Evolutionary conservation across 2,797 vertebrate species (phyloP), one percentile per base, ranked within the genome.

Genomic region (Bradypodion pumilum): DNA sequence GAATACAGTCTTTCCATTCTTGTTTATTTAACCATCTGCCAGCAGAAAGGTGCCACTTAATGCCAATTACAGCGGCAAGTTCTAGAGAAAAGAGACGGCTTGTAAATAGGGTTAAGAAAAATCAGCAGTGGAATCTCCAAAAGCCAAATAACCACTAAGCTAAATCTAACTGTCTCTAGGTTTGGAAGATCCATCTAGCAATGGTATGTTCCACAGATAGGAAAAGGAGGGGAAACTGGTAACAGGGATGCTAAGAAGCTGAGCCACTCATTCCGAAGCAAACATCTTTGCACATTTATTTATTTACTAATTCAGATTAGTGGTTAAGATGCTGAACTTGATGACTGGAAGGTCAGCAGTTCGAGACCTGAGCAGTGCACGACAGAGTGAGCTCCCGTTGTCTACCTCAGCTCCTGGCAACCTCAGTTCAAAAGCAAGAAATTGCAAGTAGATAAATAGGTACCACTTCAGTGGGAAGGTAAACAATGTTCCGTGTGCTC

Each of bases 81-180:
- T 52, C 25, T 42, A 59, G 49, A 75, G 10, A 35, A 49, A 2
- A n/a, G 7, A 56, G 63, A 68, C 56, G 49, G 60, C n/a, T 25
- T 86, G 32, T 40, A 25, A 44, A 76, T 42, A 77, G 29, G 21
- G 32, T 69, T 37, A 73, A 63, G 10, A 68, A 82, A 76, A 27
- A 37, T 68, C 27, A 59, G 25, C 59, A 56, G 56, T 44, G 46
- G 4, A 46, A 69, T 42, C 23, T 40, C 42, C 73, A 62, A 13
- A 70, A 60, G 15, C 25, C 69, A 86, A 72, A 72, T 40, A 87
- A 72, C 52, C 21, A 59, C 16, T 80, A 74, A 68, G 40, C 29
- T 42, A 73, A 46, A 68, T 65, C 37, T 23, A 66, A 66, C 12
- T 19, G 3, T 69, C 37, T 68, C 37, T 29, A 10, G 42, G 46